phyloP scores from a whole-genome alignment of 1,140 invertebrate species.

The Cydia splendana region DNA sequence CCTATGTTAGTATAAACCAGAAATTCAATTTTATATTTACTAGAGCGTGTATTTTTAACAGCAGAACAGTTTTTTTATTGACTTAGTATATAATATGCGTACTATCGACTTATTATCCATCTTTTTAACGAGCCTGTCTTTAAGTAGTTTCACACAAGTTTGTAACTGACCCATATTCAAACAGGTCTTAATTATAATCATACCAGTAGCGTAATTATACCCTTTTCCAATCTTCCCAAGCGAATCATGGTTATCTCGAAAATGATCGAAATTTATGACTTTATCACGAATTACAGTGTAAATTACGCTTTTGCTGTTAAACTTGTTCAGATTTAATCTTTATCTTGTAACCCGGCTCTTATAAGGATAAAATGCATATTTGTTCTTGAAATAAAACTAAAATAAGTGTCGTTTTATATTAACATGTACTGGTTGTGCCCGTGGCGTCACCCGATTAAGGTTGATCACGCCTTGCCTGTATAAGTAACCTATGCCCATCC shows the following conservation, averaged over 20 bases:
- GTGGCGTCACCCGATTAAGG: no score
- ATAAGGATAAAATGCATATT: not conserved
- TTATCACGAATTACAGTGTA: conserved; percentile 26
- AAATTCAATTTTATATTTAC: no score
- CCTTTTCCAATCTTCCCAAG: conserved; percentile 3
- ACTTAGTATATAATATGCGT: not conserved
- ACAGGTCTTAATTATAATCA: conserved; percentile 2
- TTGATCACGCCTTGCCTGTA: no score
- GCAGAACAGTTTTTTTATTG: not conserved
- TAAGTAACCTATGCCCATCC: no score
- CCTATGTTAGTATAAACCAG: no score
- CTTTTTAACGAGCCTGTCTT: not conserved
- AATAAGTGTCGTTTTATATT: no score
- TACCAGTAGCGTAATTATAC: conserved; percentile 3
- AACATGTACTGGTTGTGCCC: no score
- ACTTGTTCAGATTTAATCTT: conserved; percentile 26
- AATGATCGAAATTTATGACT: conserved; percentile 29
- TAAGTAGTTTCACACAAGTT: not conserved
- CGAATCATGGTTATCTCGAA: conserved; percentile 13
- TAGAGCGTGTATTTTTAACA: not conserved
- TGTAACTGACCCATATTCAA: not conserved
- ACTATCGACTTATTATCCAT: not conserved
- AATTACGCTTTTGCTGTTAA: conserved; percentile 21
- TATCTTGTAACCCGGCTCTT: not conserved
- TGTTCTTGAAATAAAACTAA: no score